A percentile compares a stretch with the other conserved stretches of the same genome.
Evolutionary conservation across 2,113 vertebrate genomes (phyloP).

Genomic region (Aplodontia rufa): DNA sequence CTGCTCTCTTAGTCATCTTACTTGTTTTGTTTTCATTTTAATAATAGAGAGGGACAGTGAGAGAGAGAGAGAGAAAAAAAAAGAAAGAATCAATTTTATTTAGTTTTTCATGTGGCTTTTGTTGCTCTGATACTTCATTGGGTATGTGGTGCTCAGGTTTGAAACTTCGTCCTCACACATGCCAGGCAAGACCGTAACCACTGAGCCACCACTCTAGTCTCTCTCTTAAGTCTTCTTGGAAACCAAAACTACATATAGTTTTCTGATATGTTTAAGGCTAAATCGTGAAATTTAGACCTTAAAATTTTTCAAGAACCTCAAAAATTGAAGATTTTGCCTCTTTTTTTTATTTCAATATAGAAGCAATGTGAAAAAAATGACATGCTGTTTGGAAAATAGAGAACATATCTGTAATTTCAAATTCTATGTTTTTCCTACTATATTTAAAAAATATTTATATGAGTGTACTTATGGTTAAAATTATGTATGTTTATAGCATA

Average conservation of each 20-base stretch:
- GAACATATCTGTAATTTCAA: neutral
- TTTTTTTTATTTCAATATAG: neutral
- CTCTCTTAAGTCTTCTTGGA: constrained; percentile 44
- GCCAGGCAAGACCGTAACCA: no score
- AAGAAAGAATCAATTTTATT: no score
- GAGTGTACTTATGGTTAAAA: neutral
- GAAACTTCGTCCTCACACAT: no score
- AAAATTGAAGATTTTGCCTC: neutral
- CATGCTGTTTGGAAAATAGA: neutral
- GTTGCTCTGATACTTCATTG: no score
- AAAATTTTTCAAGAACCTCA: constrained; percentile 12
- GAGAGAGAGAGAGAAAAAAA: no score
- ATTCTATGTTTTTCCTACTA: constrained; percentile 28
- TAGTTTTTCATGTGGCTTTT: no score
- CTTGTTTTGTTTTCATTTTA: no score
- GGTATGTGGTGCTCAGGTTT: no score
- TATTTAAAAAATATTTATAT: neutral
- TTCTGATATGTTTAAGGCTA: constrained; percentile 16
- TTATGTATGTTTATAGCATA: neutral
- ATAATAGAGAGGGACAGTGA: no score
- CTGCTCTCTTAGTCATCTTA: neutral
- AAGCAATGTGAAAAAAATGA: neutral
- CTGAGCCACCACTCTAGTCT: no score
- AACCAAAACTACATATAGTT: neutral
- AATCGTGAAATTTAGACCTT: constrained; percentile 15